Conservation (phyloP, 2,888 invertebrate species). For the Polymixis lichenea region DNA sequence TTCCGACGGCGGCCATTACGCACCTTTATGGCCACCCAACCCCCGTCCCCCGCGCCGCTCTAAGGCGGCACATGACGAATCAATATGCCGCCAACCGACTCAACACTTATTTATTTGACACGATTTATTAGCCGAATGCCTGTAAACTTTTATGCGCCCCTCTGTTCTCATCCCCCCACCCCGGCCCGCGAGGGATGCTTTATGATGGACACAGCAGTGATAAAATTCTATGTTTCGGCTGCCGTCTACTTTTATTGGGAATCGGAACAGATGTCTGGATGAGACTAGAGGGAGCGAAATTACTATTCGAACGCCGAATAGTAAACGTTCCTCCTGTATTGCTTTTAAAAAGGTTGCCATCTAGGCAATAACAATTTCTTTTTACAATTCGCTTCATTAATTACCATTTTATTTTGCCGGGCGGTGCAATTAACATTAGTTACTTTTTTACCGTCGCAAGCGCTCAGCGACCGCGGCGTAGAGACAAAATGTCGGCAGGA, state of each 20-base stretch:
- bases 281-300: slow-evolving; percentile 70
- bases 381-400: slow-evolving; percentile 83
- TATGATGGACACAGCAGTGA: slow-evolving; percentile 87
- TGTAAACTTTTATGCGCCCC: slow-evolving; percentile 89
- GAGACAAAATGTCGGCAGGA: slow-evolving; percentile 87
- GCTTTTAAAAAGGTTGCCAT: slow-evolving; percentile 65
- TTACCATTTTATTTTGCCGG: slow-evolving; percentile 83
- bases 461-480: slow-evolving; percentile 75
- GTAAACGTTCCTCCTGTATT: slow-evolving; percentile 64
- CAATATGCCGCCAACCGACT: slow-evolving; percentile 91
- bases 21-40: slow-evolving; percentile 93
- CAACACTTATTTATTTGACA: slow-evolving; percentile 91
- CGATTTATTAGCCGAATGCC: slow-evolving; percentile 90
- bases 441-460: slow-evolving; percentile 80
- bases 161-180: slow-evolving; percentile 76
- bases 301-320: slow-evolving; percentile 59
- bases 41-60: slow-evolving; percentile 81
- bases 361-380: slow-evolving; percentile 79
- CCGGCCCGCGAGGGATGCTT: slow-evolving; percentile 79
- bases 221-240: slow-evolving; percentile 87
- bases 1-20: slow-evolving; percentile 93
- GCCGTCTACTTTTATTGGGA: slow-evolving; percentile 84
- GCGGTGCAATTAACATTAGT: slow-evolving; percentile 86
- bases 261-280: slow-evolving; percentile 83
- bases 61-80: slow-evolving; percentile 90